Base-by-base conservation (phyloP, 2,113 vertebrate genomes). In the Corythornis madagascariensis region DNA sequence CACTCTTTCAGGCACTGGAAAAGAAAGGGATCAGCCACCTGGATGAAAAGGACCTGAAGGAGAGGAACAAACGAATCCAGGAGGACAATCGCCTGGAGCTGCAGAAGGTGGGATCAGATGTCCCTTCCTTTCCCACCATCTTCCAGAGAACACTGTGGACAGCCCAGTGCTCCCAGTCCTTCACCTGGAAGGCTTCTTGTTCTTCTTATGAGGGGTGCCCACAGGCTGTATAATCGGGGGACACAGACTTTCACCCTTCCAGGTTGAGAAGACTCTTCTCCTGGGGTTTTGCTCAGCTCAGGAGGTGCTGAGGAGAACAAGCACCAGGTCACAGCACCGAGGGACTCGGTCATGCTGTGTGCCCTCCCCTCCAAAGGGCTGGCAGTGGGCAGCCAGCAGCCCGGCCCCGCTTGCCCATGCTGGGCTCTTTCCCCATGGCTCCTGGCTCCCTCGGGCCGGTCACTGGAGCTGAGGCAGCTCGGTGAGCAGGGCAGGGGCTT, bases 81-180 rank as follows among this genome's bases (percentile, higher is more conserved):
- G 99, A 99, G 90, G 99, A 99, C 69, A 99, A 99, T 78, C 98
- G 99, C 20, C 97, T 99, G 92, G 99, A 99, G 94, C 96, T 99
- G 71, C 99, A 99, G 95, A 99, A 99, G 98, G 99, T 99, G 85
- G 63, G 93, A 20, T 29, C 5, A 7, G n/a, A 7, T 29, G 17
- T 66, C 2, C 9, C 29, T 3, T 76, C 25, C 22, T 11, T 11
- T 82, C 47, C 47, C 25, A 35, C 31, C 1, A 1, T 31, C 16
- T 64, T 17, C 13, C 9, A 22, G 35, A 35, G 42, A 57, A 16
- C 33, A 17, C 33, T 76, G 9, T 31, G 12, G n/a, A 57, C 26
- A 61, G 81, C 55, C 18, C 24, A 16, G 3, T 66, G 89, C 25
- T 94, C 14, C 63, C 12, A 33, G 45, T 80, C 3, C 1, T 12